Percentiles rank a stretch among this genome's conserved stretches.
Evolutionary conservation across 2,888 invertebrate genomes (phyloP).

Genomic region (Yponomeuta evonymella): DNA sequence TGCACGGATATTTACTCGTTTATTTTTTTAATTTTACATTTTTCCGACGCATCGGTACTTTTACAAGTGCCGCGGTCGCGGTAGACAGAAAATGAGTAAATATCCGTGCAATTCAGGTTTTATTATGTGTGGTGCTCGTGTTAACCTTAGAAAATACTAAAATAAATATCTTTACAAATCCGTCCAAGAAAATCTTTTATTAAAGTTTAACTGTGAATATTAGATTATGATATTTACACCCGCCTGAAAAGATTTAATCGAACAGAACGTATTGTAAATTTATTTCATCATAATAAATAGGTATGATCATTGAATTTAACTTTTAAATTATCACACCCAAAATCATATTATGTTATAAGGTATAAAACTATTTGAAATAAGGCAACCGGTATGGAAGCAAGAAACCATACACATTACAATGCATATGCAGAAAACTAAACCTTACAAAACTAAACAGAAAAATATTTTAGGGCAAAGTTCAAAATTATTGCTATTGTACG

Average conservation of each 20-base stretch:
- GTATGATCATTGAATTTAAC: not conserved
- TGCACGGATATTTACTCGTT: too few species aligned
- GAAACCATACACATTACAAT: not conserved
- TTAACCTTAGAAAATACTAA: not conserved
- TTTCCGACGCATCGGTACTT: too few species aligned
- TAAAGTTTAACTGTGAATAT: not conserved
- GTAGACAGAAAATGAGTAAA: too few species aligned
- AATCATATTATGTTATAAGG: not conserved
- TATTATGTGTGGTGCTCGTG: too few species aligned
- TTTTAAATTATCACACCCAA: slow-evolving; percentile 8
- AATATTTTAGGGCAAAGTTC: not conserved
- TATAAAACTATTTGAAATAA: slow-evolving; percentile 2
- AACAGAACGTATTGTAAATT: slow-evolving; percentile 6
- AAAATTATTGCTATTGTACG: too few species aligned
- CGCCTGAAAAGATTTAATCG: slow-evolving; percentile 3
- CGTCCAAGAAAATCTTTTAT: slow-evolving; percentile 14
- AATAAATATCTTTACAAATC: slow-evolving; percentile 2
- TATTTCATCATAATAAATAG: not conserved
- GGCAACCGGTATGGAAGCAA: slow-evolving; percentile 6
- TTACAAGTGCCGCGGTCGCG: too few species aligned
- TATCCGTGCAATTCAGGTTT: too few species aligned
- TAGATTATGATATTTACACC: not conserved
- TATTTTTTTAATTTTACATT: too few species aligned
- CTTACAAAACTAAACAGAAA: not conserved
- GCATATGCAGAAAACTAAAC: not conserved